Conservation (phyloP, 2,113 vertebrate species). For the Merops nubicus region DNA sequence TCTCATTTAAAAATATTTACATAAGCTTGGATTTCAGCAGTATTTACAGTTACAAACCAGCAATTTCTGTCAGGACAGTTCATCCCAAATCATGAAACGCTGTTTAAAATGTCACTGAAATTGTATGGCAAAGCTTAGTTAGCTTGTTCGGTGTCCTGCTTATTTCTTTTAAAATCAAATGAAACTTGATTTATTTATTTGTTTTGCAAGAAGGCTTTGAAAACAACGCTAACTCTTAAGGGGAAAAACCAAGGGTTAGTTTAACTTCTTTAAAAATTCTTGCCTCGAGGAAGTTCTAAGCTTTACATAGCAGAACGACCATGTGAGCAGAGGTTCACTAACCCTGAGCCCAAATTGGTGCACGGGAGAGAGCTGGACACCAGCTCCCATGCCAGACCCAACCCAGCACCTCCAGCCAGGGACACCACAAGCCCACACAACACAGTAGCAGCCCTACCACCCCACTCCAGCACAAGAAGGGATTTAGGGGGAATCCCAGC, state of each 20-base stretch:
- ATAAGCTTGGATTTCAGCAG: constrained; percentile 28
- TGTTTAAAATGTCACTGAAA: not conserved
- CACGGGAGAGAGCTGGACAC: fast-evolving
- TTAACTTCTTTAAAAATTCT: not conserved
- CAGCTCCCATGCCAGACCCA: fast-evolving
- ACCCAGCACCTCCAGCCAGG: not conserved
- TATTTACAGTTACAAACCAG: constrained; percentile 29
- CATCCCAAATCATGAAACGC: not conserved
- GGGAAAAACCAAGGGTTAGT: not conserved
- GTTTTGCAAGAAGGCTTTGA: not conserved
- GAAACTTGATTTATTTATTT: constrained; percentile 8
- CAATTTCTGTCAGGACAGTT: constrained; percentile 23
- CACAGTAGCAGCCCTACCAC: not conserved
- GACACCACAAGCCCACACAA: no score
- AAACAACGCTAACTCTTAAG: not conserved
- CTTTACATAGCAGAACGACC: not conserved
- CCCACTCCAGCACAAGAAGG: not conserved
- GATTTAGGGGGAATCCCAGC: not conserved
- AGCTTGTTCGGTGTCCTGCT: not conserved
- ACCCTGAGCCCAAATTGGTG: not conserved
- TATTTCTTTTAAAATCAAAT: constrained; percentile 5
- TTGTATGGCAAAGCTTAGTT: not conserved
- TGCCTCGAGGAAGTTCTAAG: not conserved
- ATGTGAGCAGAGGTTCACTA: not conserved
- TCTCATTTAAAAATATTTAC: constrained; percentile 39